Evolutionary conservation across 2,888 invertebrate species (phyloP), one percentile per base, ranked within the genome.

Genomic region (Tachina fera): DNA sequence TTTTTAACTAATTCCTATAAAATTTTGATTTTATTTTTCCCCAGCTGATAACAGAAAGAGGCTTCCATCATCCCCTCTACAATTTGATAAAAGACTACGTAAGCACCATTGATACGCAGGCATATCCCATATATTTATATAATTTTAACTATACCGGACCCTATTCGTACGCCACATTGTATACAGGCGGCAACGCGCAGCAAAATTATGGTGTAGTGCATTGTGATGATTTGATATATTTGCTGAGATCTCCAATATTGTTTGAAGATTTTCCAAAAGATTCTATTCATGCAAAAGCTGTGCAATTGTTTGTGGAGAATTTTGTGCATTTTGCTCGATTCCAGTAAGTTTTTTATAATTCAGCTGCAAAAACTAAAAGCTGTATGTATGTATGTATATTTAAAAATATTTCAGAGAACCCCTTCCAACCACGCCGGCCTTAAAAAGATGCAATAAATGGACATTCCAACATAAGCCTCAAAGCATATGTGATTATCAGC

Each of bases 211-310:
- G 92, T 11, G 92, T 93, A 0, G 92, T 93, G 0, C 94, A 94
- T 88, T 94, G 94, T 86, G 94, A 94, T 88, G 94, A 94, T 88
- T 88, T 94, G 19, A 90, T 94, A 60, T 94, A 94, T 87, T 89
- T 94, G 6, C 94, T 94, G 86, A 92, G 92, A 53, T 91, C 93
- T 49, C 93, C 94, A 0, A 81, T 90, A 43, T 65, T 94, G 1
- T 94, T 94, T 88, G 87, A 90, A 0, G 91, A 92, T 65, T 91
- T 94, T 56, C 88, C 88, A 6, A 87, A 87, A 9, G 87, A 89
- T 56, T 91, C 92, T 0, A 88, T 86, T 0, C 93, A 94, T 79
- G 90, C 92, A 0, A 81, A 88, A 60, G 91, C 94, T 51, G 91
- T 93, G 1, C 88, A 91, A 45, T 88, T 89, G 0, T 89, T 94